Percentiles rank a stretch among this genome's conserved stretches.
Evolutionary conservation across 2,888 invertebrate genomes (phyloP).

Genomic region (Pheosia gnoma): DNA sequence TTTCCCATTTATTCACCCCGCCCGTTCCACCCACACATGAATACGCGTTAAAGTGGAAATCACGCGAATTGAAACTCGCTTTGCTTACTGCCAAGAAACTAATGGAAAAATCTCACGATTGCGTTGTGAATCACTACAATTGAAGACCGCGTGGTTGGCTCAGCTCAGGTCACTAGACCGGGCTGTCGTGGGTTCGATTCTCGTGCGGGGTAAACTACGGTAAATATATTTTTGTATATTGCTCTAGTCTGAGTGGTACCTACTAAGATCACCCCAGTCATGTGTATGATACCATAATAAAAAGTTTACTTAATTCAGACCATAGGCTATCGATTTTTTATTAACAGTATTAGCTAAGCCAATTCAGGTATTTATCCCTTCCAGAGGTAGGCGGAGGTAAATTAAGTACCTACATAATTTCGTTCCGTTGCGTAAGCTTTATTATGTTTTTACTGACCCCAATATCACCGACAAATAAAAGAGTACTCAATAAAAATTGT

Average conservation of each 20-base stretch:
- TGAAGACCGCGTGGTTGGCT: neutral
- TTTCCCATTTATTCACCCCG: constrained; percentile 34
- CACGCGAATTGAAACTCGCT: constrained; percentile 32
- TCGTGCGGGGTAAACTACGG: neutral
- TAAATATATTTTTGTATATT: too few relatives aligned
- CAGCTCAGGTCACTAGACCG: too few relatives aligned
- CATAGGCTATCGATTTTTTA: too few relatives aligned
- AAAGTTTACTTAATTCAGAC: too few relatives aligned
- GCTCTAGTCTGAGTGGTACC: too few relatives aligned
- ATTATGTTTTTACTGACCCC: neutral
- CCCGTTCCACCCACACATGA: constrained; percentile 28
- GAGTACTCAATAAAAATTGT: neutral
- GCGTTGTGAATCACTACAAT: constrained; percentile 1
- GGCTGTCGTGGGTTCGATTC: neutral
- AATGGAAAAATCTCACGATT: constrained; percentile 5
- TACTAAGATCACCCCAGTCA: too few relatives aligned
- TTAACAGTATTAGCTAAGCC: too few relatives aligned
- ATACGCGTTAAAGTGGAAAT: constrained; percentile 32
- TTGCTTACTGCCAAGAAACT: constrained; percentile 17
- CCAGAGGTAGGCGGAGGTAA: too few relatives aligned
- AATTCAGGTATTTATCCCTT: too few relatives aligned
- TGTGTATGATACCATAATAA: too few relatives aligned
- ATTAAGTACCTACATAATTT: too few relatives aligned
- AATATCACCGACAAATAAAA: neutral
- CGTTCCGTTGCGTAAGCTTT: too few relatives aligned